Base-by-base conservation (phyloP, 2,113 vertebrate species). In the Serinus canaria region DNA sequence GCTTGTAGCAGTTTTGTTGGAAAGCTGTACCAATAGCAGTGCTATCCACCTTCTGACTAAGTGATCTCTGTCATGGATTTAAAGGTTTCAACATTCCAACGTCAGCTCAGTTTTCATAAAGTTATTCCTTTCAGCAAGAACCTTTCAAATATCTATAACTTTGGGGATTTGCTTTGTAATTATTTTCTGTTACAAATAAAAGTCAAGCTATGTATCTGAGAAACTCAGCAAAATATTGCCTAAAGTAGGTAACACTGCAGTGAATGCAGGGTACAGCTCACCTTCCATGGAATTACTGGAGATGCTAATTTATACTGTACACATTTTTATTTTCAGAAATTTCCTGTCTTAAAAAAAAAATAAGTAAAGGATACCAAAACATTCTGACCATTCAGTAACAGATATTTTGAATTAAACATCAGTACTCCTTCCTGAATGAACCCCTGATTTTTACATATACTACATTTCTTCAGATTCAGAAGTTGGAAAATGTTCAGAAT, bases 111-210 rank as follows among this genome's bases (percentile, higher is more conserved):
- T 93, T 95, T 95, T 95, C 69, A 44, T 63, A 15, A 47, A 49
- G 66, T 58, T 46, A 27, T 52, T 96, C 55, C 33, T 79, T 94
- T 92, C 39, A 88, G 91, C 49, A 49, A 49, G 41, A 70, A 69
- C 16, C 16, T 86, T 67, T 91, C 13, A 49, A 94, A 81, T 95
- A 88, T 81, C 52, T 87, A 3, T 92, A 53, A 72, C 55, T 80
- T 93, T 94, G 30, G 50, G 66, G 89, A 88, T 97, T 95, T 96
- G 43, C 75, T 92, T 81, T 58, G 20, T 76, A 88, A 72, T 95
- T 74, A 18, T 92, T 91, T 96, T 87, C 52, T 86, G n/a, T 93
- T 96, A 64, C 82, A 93, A 95, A 95, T 83, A 63, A 30, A 93
- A 93, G n/a, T 92, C 43, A 78, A 89, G 31, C 58, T 91, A 30